These are phyloP conservation scores for Neomonachus schauinslandi DNA, from an alignment of 2,113 vertebrate species.

Conservation along the genomic window DNA sequence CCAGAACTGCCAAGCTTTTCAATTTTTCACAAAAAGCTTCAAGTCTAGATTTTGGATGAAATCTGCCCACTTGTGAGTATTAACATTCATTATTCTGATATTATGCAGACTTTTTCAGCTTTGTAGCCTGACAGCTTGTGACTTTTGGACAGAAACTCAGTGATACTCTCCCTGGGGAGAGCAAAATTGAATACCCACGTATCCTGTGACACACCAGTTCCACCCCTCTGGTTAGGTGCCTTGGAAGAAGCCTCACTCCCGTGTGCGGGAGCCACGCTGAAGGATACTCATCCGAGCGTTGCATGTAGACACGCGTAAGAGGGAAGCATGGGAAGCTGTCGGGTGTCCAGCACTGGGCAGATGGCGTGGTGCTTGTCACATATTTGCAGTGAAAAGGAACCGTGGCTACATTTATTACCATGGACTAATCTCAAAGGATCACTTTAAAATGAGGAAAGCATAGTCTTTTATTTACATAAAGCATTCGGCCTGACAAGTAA, in stretches of 20 bases:
- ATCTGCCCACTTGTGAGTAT: background rate
- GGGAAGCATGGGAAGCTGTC: background rate
- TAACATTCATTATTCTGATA: background rate
- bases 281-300: fast-evolving
- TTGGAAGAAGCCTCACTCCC: background rate
- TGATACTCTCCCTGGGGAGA: background rate
- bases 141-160: background rate
- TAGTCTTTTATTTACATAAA: background rate
- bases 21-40: background rate
- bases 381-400: fast-evolving
- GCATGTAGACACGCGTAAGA: fast-evolving
- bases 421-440: background rate
- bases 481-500: background rate
- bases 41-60: background rate
- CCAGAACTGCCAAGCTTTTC: background rate
- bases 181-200: background rate
- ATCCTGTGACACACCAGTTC: background rate
- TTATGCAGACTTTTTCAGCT: background rate
- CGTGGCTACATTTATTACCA: background rate
- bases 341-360: fast-evolving
- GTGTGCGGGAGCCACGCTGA: fast-evolving
- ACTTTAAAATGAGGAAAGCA: background rate
- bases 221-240: fast-evolving
- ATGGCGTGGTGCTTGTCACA: background rate
- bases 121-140: background rate